A percentile compares a stretch with the other conserved stretches of the same genome.
phyloP scores from a whole-genome alignment of 2,113 vertebrate genomes.

The Planiliza haematocheilus region DNA sequence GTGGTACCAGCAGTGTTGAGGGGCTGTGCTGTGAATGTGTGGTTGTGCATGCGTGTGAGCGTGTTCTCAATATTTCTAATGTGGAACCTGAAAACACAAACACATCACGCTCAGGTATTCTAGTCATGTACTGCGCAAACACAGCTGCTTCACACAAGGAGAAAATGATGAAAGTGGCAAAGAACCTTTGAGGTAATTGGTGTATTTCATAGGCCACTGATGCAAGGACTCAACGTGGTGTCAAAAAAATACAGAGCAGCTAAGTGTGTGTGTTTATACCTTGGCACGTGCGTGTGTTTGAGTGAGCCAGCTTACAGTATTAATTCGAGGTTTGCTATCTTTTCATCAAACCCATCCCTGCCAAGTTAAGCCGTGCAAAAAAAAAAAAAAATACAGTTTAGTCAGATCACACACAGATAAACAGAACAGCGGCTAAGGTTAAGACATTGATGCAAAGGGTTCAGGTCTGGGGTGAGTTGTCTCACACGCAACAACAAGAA shows the following conservation, averaged over 20 bases:
- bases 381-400: slow-evolving; percentile 23
- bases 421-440: slow-evolving; percentile 53
- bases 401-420: slow-evolving; percentile 51
- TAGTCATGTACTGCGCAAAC: slow-evolving; percentile 52
- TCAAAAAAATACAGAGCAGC: slow-evolving; percentile 62
- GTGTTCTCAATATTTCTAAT: slow-evolving; percentile 41
- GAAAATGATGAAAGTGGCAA: slow-evolving; percentile 70
- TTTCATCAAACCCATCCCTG: slow-evolving; percentile 38
- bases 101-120: slow-evolving; percentile 64
- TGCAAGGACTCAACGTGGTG: slow-evolving; percentile 70
- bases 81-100: slow-evolving; percentile 46
- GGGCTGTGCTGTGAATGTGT: slow-evolving; percentile 75
- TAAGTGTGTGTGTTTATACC: slow-evolving; percentile 42
- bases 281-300: slow-evolving; percentile 43
- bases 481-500: slow-evolving; percentile 59
- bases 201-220: slow-evolving; percentile 77
- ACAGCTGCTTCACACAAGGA: slow-evolving; percentile 65
- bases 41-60: slow-evolving; percentile 70
- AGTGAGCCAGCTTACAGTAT: slow-evolving; percentile 27
- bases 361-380: background rate
- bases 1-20: slow-evolving; percentile 69
- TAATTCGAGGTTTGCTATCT: slow-evolving; percentile 48
- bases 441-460: slow-evolving; percentile 46
- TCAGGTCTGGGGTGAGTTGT: slow-evolving; percentile 57
- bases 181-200: slow-evolving; percentile 75